These are phyloP conservation scores for Caradrina kadenii DNA, from an alignment of 2,888 invertebrate species.

Conservation along the genomic window DNA sequence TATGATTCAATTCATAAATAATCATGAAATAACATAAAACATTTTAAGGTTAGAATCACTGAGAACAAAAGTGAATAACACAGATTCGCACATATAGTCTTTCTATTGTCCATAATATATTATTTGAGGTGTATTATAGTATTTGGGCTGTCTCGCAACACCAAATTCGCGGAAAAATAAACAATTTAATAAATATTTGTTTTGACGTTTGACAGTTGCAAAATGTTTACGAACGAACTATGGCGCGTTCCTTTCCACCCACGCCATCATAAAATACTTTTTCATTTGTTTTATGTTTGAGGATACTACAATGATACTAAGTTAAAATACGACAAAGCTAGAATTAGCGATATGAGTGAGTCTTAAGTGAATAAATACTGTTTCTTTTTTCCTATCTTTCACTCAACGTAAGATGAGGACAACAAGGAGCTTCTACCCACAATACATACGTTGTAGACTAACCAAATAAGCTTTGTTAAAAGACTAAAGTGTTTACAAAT, in stretches of 20 bases:
- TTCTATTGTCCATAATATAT: neutral
- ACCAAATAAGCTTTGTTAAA: too few relatives aligned
- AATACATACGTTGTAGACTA: too few relatives aligned
- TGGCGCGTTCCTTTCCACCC: conserved; percentile 16
- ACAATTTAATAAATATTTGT: conserved; percentile 41
- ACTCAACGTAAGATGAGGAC: too few relatives aligned
- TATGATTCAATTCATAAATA: conserved; percentile 37
- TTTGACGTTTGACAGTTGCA: conserved; percentile 67
- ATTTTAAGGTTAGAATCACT: conserved; percentile 61
- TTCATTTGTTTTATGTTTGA: neutral
- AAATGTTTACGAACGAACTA: conserved; percentile 69
- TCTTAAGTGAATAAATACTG: too few relatives aligned
- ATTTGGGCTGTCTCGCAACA: neutral
- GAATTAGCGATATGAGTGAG: too few relatives aligned
- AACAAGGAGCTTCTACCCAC: too few relatives aligned
- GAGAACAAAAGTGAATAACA: conserved; percentile 10
- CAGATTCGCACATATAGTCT: neutral
- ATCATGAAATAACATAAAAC: conserved; percentile 32
- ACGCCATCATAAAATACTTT: neutral
- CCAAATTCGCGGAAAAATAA: conserved; percentile 34
- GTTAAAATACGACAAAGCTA: too few relatives aligned
- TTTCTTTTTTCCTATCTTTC: too few relatives aligned
- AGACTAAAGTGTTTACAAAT: too few relatives aligned
- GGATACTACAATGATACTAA: too few relatives aligned
- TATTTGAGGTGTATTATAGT: neutral